These are phyloP conservation scores for Gastrophysa polygoni DNA, from an alignment of 2,888 invertebrate species.

Conservation along the genomic window DNA sequence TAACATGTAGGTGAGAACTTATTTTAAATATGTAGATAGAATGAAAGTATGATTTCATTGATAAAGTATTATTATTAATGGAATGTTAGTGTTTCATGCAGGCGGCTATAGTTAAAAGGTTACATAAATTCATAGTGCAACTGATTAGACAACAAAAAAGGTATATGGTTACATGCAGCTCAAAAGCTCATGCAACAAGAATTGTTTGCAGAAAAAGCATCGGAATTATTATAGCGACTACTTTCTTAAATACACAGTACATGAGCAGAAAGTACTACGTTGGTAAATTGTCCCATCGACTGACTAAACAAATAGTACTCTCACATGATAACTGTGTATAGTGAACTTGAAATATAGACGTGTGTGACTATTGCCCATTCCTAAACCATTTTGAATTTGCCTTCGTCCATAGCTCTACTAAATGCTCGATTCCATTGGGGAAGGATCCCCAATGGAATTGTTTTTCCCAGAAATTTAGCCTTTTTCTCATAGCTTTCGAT, in stretches of 20 bases:
- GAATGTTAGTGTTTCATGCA: neutral
- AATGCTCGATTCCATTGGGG: constrained; percentile 23
- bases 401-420: constrained; percentile 31
- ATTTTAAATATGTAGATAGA: neutral
- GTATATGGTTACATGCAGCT: constrained; percentile 20
- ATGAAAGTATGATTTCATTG: neutral
- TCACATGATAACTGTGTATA: constrained; percentile 8
- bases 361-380: constrained; percentile 20
- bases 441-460: constrained; percentile 20
- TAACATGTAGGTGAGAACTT: too few species aligned
- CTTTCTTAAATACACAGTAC: constrained; percentile 31
- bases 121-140: neutral
- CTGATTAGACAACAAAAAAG: constrained; percentile 4
- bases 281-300: too few species aligned
- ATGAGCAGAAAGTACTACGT: constrained; percentile 6
- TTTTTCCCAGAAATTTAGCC: constrained; percentile 28
- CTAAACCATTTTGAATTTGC: constrained; percentile 30
- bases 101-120: neutral
- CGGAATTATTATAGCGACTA: constrained; percentile 29
- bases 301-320: too few species aligned
- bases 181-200: constrained; percentile 22
- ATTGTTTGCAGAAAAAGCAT: constrained; percentile 25
- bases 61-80: neutral
- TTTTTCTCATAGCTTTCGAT: constrained; percentile 49
- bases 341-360: constrained; percentile 10